phyloP scores from a whole-genome alignment of 1,140 invertebrate genomes.

The Acromyrmex heyeri region DNA sequence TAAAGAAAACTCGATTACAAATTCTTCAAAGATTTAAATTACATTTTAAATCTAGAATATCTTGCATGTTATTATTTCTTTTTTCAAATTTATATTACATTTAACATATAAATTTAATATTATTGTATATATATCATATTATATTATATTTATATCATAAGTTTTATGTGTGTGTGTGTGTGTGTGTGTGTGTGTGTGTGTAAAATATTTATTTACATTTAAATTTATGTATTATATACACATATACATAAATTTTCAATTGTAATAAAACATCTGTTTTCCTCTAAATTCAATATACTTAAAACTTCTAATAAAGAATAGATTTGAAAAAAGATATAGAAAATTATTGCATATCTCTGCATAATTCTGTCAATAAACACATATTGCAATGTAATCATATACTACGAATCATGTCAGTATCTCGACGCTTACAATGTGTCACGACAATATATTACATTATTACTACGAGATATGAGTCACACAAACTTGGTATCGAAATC shows the following conservation, averaged over 20 bases:
- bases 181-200: too few species aligned
- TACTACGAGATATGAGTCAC: conserved; percentile 16
- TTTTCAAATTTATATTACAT: neutral
- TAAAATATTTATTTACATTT: too few species aligned
- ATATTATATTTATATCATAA: too few species aligned
- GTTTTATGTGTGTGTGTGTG: too few species aligned
- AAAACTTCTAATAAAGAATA: neutral
- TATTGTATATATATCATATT: too few species aligned
- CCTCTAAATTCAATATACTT: neutral
- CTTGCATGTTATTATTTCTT: neutral
- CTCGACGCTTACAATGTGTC: conserved; percentile 23
- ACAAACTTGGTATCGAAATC: conserved; percentile 38
- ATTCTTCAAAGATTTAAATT: conserved; percentile 21
- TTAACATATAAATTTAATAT: neutral
- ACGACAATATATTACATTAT: conserved; percentile 49
- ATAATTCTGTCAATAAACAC: conserved; percentile 25
- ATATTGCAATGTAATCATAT: conserved; percentile 30
- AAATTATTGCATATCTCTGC: neutral
- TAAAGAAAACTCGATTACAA: neutral
- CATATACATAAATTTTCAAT: neutral
- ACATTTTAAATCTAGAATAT: neutral
- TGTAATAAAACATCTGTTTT: neutral
- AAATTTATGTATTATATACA: neutral
- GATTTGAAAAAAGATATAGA: neutral
- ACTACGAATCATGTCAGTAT: conserved; percentile 30